Base-by-base conservation (phyloP, 2,797 vertebrate species). In the Platyrinchus mystaceus region DNA sequence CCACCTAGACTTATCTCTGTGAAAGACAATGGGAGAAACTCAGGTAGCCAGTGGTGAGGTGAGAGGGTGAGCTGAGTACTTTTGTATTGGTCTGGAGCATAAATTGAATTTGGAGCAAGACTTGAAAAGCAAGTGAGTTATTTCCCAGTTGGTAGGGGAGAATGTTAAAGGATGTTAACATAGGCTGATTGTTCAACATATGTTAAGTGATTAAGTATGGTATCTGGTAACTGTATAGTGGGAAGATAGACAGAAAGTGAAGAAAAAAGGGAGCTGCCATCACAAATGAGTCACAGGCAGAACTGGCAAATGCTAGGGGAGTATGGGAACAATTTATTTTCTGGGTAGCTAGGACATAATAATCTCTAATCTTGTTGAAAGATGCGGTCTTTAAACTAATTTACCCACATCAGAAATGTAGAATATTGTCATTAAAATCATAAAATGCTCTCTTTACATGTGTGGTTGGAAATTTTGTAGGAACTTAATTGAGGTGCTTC, bases 401-500 rank as follows among this genome's bases (percentile, higher is more conserved):
- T 91, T 95, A 93, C 96, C 81, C 66, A 49, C 46, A 80, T 96
- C 89, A 92, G 30, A 95, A 95, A 75, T 73, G 63, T 91, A 64
- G 91, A 84, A 90, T 94, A 69, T 92, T 96, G 93, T 95, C 91
- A 91, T 96, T 97, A 93, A 88, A 97, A 94, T 93, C 32, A 87
- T 81, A 95, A 97, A 97, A 95, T 75, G 53, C 52, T 95, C 46
- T 96, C 86, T 97, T 94, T 90, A 95, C 86, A 52, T 96, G 81
- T 94, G 71, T 93, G 92, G 76, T 91, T 95, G 92, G 77, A 95
- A 95, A 88, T 95, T 96, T 94, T 95, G 91, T 96, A 94, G 89
- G 79, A 74, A 96, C 87, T 92, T 98, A 97, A 97, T 97, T 96
- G 95, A 97, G 86, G 59, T 96, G 84, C 95, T 97, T 95, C 89